These are phyloP conservation scores for Ptycholaimellus sp. DNA, from an alignment of 2,888 invertebrate species.

Conservation along the genomic window DNA sequence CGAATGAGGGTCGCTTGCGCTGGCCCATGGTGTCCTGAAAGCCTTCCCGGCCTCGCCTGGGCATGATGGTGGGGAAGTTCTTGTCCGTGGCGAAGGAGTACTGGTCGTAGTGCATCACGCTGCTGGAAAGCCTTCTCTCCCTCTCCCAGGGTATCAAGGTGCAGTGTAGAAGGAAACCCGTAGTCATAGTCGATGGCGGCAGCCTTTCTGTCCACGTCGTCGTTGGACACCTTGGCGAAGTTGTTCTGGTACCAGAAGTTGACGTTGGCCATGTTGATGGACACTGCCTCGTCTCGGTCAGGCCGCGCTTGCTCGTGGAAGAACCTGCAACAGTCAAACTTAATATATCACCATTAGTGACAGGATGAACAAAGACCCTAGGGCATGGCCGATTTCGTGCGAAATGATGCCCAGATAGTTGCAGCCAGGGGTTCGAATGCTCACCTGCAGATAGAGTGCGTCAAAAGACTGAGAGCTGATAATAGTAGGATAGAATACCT, in stretches of 20 bases:
- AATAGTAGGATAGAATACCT: constrained; percentile 4
- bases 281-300: constrained; percentile 14
- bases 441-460: constrained; percentile 22
- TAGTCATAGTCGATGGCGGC: not conserved
- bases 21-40: constrained; percentile 22
- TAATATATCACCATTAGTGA: not conserved
- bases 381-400: constrained; percentile 22
- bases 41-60: too few species aligned
- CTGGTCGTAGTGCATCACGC: constrained; percentile 22
- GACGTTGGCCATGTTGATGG: constrained; percentile 21
- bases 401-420: constrained; percentile 22
- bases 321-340: not conserved
- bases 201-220: not conserved
- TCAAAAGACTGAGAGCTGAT: constrained; percentile 4
- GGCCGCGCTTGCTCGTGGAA: constrained; percentile 24
- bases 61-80: constrained; percentile 17
- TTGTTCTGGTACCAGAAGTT: constrained; percentile 21
- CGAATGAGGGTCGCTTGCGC: constrained; percentile 19
- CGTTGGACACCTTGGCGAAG: constrained; percentile 8
- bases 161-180: constrained; percentile 21
- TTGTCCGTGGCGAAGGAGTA: constrained; percentile 21
- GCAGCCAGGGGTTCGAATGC: constrained; percentile 22
- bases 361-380: too few species aligned
- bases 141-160: constrained; percentile 21
- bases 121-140: constrained; percentile 18